Evolutionary conservation across 1,140 invertebrate species (phyloP), one percentile per base, ranked within the genome.

Genomic region (Plectus sambesii): DNA sequence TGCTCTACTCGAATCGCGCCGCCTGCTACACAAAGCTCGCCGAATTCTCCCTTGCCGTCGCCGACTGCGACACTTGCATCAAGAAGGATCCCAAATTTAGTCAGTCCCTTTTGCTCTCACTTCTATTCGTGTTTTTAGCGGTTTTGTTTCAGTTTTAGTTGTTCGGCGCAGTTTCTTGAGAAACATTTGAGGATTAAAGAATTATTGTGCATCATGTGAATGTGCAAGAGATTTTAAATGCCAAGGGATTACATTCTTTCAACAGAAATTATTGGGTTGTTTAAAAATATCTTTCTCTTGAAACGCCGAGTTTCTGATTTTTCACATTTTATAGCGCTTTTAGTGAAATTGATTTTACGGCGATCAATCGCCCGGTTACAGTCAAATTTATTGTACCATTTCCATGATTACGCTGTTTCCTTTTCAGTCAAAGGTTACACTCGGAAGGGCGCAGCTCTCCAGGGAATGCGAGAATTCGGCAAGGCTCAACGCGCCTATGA

Each of bases 1-100:
- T 94, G 71, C 74, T 96, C 50, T 99, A 93, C 72, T 94, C 88
- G 58, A 99, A 99, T 71, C 78, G 94, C 50, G 92, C 92, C 27
- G 92, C 92, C 0, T 96, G 90, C 72, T 97, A 96, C 70, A 97
- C 40, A 19, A 60, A 66, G 74, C 73, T 99, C 49, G 86, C 89
- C 36, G 94, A 96, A 23, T 98, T 98, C 70, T 84, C 87, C 73
- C 74, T 96, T 30, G 93, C 90, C n/a, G 74, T 99, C 1, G 87
- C 85, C 71, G 94, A 99, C 72, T 94, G 88, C 68, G 90, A 99
- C 19, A 82, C 82, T 59, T 97, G 90, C 71, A 82, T 94, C 42
- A 80, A 85, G 66, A 72, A 96, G 3, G 90, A 99, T 71, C 85
- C 89, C 3, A 89, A 84, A 72, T 98, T 98, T 72, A 86, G 61